A percentile compares a stretch with the other conserved stretches of the same genome.
These are phyloP conservation scores for Labia minor DNA, from an alignment of 2,888 invertebrate species.

Conservation along the genomic window DNA sequence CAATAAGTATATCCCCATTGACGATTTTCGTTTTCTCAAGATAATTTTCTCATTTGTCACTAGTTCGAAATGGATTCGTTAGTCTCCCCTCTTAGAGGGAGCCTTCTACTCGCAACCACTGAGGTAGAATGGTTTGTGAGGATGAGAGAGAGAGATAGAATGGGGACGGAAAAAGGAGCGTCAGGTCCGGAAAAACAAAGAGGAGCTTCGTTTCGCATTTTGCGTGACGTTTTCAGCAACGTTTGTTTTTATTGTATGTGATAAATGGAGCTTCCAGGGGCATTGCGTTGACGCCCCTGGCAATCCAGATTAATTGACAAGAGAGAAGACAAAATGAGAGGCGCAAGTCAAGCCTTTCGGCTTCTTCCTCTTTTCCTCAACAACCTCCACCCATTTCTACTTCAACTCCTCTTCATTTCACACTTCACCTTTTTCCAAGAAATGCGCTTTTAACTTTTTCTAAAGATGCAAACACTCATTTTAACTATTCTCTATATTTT, in stretches of 20 bases:
- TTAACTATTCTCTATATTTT: constrained; percentile 1
- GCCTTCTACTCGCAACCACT: background rate
- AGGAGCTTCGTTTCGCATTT: constrained; percentile 1
- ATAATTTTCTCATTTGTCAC: constrained; percentile 1
- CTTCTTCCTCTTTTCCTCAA: background rate
- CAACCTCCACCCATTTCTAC: background rate
- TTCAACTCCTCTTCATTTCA: constrained; percentile 13
- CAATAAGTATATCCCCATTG: too few species aligned
- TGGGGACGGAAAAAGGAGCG: background rate
- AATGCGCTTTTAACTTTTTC: constrained; percentile 4
- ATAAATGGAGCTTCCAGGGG: constrained; percentile 1
- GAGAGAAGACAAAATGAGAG: constrained; percentile 7
- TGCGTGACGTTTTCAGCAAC: background rate
- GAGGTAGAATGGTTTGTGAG: background rate
- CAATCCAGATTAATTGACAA: constrained; percentile 13
- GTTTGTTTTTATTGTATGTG: constrained; percentile 2
- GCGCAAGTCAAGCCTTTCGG: background rate
- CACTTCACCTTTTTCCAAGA: constrained; percentile 1
- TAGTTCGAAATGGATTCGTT: background rate
- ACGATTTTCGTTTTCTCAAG: background rate
- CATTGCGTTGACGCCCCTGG: background rate
- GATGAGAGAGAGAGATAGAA: background rate
- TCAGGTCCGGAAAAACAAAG: background rate
- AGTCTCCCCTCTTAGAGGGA: background rate
- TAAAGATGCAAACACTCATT: constrained; percentile 13